Evolutionary conservation across 2,797 vertebrate species (phyloP).

Genomic region (Sebastolobus alascanus): DNA sequence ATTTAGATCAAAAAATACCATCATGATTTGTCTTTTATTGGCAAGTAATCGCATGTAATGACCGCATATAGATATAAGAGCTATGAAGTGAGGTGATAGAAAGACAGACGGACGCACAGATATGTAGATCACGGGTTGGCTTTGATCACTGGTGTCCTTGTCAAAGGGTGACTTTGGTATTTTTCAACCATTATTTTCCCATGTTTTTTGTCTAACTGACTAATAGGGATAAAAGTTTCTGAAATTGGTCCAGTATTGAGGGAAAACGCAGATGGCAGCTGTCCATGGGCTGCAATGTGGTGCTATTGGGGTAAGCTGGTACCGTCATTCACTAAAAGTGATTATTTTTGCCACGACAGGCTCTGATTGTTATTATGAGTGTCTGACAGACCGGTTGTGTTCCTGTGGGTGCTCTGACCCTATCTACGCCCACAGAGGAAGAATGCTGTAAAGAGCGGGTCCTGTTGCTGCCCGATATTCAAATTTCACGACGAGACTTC

Average conservation of each 20-base stretch:
- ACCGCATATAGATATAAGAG: slow-evolving; percentile 45
- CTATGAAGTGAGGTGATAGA: slow-evolving; percentile 28
- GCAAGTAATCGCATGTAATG: slow-evolving; percentile 62
- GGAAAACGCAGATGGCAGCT: too few species aligned
- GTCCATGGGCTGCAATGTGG: too few species aligned
- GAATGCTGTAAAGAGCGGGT: not conserved
- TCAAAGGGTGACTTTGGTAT: not conserved
- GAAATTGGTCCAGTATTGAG: too few species aligned
- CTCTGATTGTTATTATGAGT: too few species aligned
- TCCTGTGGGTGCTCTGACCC: not conserved
- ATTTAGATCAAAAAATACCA: slow-evolving; percentile 71
- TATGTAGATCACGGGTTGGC: slow-evolving; percentile 17
- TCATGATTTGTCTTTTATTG: slow-evolving; percentile 63
- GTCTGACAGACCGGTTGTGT: not conserved
- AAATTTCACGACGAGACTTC: not conserved
- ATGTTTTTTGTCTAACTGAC: not conserved
- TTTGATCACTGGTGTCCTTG: slow-evolving; percentile 33
- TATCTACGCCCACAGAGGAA: not conserved
- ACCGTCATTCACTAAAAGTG: too few species aligned
- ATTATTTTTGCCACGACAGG: too few species aligned
- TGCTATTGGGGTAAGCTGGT: too few species aligned
- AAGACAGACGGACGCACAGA: slow-evolving; percentile 25
- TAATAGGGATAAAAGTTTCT: too few species aligned
- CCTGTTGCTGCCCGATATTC: not conserved
- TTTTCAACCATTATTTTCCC: not conserved